Evolutionary conservation across 2,113 vertebrate species (phyloP).

Genomic region (Capricornis sumatraensis): DNA sequence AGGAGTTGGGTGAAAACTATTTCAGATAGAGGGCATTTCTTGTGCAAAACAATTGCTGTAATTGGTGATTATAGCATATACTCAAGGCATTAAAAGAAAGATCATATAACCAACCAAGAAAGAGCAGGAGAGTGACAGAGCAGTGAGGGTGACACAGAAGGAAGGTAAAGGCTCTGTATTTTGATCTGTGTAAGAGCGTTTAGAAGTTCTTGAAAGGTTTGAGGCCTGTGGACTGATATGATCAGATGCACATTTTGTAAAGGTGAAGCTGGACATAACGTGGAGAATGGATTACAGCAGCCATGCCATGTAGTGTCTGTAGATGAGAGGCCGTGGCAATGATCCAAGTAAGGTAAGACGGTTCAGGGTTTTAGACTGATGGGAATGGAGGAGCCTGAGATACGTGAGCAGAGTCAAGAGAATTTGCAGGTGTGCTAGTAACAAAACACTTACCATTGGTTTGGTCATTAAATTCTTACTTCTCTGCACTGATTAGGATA

Average conservation of each 20-base stretch:
- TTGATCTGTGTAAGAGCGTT: neutral
- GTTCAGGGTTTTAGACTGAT: neutral
- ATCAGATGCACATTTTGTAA: neutral
- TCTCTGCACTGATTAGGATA: neutral
- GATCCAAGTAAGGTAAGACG: fast-evolving
- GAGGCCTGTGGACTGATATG: neutral
- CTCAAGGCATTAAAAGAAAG: neutral
- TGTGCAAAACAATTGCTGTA: neutral
- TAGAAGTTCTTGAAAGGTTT: neutral
- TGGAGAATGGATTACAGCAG: neutral
- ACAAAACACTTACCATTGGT: neutral
- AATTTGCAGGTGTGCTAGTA: neutral
- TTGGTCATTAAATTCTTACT: neutral
- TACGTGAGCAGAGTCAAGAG: neutral
- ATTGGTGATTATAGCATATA: neutral
- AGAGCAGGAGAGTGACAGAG: neutral
- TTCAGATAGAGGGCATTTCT: neutral
- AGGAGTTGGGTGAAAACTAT: neutral
- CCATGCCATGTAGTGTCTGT: no score
- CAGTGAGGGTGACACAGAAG: neutral
- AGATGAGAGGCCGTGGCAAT: neutral
- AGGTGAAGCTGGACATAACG: neutral
- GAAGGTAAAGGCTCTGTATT: neutral
- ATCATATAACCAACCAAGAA: neutral
- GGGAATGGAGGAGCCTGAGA: neutral